These are phyloP conservation scores for Charanyca ferruginea DNA, from an alignment of 2,888 invertebrate species.

Conservation along the genomic window DNA sequence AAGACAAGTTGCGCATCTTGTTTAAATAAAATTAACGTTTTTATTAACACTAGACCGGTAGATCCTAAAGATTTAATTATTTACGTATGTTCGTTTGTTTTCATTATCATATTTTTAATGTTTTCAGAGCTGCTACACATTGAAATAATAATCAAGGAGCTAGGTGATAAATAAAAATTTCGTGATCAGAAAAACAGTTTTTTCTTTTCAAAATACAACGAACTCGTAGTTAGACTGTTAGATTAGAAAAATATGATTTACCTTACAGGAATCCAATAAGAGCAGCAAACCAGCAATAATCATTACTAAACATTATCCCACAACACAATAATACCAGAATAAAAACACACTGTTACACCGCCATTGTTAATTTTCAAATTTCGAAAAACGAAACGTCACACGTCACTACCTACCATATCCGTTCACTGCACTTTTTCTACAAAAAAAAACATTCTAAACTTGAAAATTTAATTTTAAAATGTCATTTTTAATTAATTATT, in stretches of 20 bases:
- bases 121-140: too few relatives aligned
- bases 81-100: too few relatives aligned
- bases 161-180: too few relatives aligned
- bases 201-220: neutral
- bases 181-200: neutral
- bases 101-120: too few relatives aligned
- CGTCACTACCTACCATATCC: constrained; percentile 53
- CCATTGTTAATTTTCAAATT: constrained; percentile 53
- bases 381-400: constrained; percentile 47
- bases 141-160: too few relatives aligned
- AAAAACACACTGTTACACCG: constrained; percentile 54
- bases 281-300: constrained; percentile 51
- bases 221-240: neutral
- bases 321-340: constrained; percentile 45
- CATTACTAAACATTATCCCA: constrained; percentile 73
- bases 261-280: constrained; percentile 83
- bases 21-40: too few relatives aligned
- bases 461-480: constrained; percentile 23
- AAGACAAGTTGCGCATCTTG: too few relatives aligned
- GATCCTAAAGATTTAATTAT: too few relatives aligned
- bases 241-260: constrained; percentile 54
- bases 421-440: constrained; percentile 38
- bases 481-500: constrained; percentile 48
- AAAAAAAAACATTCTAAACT: constrained; percentile 29
- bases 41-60: too few relatives aligned